Conservation (phyloP, 2,113 vertebrate species). For the Halcyon senegalensis region DNA sequence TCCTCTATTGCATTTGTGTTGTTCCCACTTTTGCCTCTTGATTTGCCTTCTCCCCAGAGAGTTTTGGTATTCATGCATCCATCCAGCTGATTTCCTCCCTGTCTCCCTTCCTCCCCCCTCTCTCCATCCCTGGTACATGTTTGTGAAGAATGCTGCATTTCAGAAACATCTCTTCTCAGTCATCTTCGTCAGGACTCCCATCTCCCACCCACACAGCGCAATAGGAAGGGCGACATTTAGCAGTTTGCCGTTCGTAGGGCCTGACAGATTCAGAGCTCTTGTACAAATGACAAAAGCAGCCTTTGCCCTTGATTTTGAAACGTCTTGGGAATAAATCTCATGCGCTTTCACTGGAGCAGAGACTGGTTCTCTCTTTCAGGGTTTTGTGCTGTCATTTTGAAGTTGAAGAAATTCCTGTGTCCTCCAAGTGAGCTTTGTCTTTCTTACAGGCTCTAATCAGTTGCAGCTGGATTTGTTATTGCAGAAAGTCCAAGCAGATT, state of each 20-base stretch:
- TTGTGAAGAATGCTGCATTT: not conserved
- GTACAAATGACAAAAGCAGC: not conserved
- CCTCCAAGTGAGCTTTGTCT: slow-evolving; percentile 6
- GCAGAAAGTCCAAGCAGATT: slow-evolving; percentile 31
- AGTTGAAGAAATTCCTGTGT: not conserved
- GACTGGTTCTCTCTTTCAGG: not conserved
- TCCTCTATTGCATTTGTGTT: not conserved
- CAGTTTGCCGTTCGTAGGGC: not conserved
- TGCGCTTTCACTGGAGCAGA: not conserved
- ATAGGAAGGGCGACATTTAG: not conserved
- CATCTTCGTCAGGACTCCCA: not conserved
- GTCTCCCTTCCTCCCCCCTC: not conserved
- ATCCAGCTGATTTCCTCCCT: not conserved
- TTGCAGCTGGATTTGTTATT: slow-evolving; percentile 8
- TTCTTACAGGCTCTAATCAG: not conserved
- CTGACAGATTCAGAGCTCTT: not conserved
- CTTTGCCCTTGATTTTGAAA: slow-evolving; percentile 33
- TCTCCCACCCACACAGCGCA: not conserved
- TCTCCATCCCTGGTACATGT: not conserved
- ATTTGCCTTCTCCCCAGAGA: not conserved
- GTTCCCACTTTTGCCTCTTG: not conserved
- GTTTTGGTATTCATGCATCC: not conserved
- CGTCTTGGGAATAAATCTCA: not conserved
- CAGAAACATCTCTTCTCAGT: not conserved
- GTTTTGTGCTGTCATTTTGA: not conserved